Evolutionary conservation across 2,113 vertebrate genomes (phyloP).

Genomic region (Promerops cafer): DNA sequence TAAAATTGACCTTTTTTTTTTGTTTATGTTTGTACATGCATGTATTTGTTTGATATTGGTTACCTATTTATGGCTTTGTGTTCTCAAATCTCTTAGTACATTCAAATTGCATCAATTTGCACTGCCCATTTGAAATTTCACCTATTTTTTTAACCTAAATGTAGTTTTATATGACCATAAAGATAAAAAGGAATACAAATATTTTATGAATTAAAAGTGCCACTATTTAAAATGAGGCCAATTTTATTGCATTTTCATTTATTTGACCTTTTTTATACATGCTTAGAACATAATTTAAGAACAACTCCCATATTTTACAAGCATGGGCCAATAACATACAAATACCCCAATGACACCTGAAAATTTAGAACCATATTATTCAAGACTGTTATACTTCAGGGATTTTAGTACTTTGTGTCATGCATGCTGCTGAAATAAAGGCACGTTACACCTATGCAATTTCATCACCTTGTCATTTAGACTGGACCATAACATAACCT

Average conservation of each 20-base stretch:
- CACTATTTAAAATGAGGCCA: background rate
- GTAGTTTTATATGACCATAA: background rate
- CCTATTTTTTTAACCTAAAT: background rate
- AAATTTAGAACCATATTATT: slow-evolving; percentile 1
- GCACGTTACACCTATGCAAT: slow-evolving; percentile 14
- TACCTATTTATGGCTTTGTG: background rate
- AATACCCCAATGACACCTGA: background rate
- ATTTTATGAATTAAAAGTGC: background rate
- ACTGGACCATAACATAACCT: background rate
- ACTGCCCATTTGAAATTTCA: background rate
- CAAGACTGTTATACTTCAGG: background rate
- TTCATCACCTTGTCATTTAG: slow-evolving; percentile 52
- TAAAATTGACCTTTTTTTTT: background rate
- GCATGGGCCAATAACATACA: background rate
- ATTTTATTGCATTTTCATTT: background rate
- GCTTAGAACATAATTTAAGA: background rate
- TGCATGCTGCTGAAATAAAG: slow-evolving; percentile 7
- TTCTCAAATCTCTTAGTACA: background rate
- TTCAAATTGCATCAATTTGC: background rate
- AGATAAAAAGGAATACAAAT: background rate
- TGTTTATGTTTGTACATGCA: background rate
- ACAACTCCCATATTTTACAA: background rate
- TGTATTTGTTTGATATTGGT: background rate
- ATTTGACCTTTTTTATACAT: background rate
- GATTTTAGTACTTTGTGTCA: slow-evolving; percentile 32